A percentile compares a stretch with the other conserved stretches of the same genome.
phyloP scores from a whole-genome alignment of 2,113 vertebrate genomes.

The Ariopsis seemanni region DNA sequence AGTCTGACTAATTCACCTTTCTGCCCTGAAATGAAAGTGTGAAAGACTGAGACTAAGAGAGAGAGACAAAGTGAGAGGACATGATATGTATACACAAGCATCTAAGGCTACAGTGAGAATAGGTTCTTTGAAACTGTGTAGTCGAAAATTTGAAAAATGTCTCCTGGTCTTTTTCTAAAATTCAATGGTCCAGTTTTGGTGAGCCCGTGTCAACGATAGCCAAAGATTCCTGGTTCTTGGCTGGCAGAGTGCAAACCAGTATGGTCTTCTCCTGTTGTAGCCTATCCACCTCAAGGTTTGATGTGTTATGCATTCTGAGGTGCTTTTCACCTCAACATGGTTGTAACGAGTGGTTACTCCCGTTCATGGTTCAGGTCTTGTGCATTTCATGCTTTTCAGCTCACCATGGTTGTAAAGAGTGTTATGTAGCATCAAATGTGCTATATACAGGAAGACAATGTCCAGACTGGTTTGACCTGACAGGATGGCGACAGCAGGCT shows the following conservation, averaged over 20 bases:
- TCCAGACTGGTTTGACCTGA: background rate
- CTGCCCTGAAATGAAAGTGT: conserved; percentile 51
- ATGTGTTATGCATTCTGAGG: background rate
- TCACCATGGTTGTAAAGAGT: background rate
- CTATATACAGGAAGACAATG: background rate
- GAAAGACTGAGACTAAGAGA: conserved; percentile 38
- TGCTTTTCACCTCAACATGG: background rate
- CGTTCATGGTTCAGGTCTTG: background rate
- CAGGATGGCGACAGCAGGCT: background rate
- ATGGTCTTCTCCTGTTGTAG: background rate
- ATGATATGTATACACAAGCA: background rate
- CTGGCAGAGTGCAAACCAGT: background rate
- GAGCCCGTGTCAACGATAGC: background rate
- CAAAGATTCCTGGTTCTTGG: background rate
- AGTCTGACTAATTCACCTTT: conserved; percentile 56
- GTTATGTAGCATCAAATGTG: background rate
- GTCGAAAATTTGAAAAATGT: background rate
- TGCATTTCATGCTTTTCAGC: background rate
- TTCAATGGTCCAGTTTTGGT: background rate
- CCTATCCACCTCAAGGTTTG: background rate
- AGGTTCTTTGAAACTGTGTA: background rate
- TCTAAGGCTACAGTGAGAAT: background rate
- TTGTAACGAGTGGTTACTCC: background rate
- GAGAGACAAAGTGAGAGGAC: background rate
- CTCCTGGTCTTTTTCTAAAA: background rate